A percentile compares a stretch with the other conserved stretches of the same genome.
Conservation (phyloP, 1,140 invertebrate genomes). For the Trichonephila clavipes region DNA sequence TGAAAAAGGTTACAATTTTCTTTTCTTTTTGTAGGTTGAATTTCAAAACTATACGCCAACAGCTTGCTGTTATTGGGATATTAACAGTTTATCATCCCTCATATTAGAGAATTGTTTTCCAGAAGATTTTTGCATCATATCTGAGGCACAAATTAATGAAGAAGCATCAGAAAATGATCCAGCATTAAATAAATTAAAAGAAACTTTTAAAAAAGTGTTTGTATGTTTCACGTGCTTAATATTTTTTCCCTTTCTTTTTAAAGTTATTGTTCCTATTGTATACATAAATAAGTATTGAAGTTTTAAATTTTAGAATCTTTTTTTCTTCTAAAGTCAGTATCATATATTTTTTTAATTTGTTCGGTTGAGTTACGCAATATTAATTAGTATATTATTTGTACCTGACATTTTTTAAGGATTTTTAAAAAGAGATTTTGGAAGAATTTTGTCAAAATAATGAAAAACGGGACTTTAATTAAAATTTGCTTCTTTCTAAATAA, state of each 20-base stretch:
- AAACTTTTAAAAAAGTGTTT: constrained; percentile 4
- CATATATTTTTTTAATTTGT: no score
- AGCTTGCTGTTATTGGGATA: constrained; percentile 42
- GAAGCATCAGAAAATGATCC: not conserved
- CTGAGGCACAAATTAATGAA: not conserved
- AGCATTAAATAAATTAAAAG: not conserved
- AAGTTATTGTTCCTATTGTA: no score
- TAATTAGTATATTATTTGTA: no score
- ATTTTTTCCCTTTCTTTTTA: not conserved
- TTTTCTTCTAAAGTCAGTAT: no score
- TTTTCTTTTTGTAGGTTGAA: not conserved
- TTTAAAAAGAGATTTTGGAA: no score
- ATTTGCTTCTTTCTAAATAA: no score
- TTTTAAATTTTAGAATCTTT: no score
- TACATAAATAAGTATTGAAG: no score
- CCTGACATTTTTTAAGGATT: no score
- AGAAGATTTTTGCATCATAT: constrained; percentile 21
- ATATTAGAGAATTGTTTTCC: not conserved
- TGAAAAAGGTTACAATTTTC: not conserved
- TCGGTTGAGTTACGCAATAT: no score
- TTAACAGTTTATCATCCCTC: not conserved
- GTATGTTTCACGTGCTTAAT: constrained; percentile 1
- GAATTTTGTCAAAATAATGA: no score
- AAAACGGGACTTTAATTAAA: no score
- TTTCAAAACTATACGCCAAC: not conserved